Percentiles rank a stretch among this genome's conserved stretches.
Evolutionary conservation across 1,140 invertebrate species (phyloP).

Genomic region (Latrodectus geometricus): DNA sequence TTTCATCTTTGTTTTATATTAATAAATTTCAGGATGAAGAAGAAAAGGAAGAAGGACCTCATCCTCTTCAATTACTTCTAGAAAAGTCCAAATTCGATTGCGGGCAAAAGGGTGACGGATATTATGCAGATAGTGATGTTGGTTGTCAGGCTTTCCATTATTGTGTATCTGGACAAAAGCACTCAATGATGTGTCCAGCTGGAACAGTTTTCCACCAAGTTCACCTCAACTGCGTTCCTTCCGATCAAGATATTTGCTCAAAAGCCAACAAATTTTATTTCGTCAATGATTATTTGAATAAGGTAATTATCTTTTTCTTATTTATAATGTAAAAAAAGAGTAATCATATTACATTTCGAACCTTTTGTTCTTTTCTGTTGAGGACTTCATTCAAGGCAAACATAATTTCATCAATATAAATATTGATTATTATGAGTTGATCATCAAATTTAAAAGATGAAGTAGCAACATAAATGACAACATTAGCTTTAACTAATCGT

Average conservation of each 20-base stretch:
- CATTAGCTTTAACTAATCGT: too few species aligned
- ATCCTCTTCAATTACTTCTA: constrained; percentile 81
- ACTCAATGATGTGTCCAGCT: constrained; percentile 90
- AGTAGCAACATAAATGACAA: too few species aligned
- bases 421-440: too few species aligned
- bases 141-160: constrained; percentile 94
- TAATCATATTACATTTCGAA: background rate
- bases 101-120: constrained; percentile 83
- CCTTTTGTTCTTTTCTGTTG: too few species aligned
- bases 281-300: constrained; percentile 92
- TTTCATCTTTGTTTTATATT: background rate
- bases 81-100: constrained; percentile 88
- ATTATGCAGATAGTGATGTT: constrained; percentile 90
- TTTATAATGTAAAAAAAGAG: background rate
- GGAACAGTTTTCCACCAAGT: constrained; percentile 92
- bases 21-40: constrained; percentile 71
- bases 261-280: constrained; percentile 90
- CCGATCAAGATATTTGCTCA: constrained; percentile 87
- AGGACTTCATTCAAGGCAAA: too few species aligned
- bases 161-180: constrained; percentile 86
- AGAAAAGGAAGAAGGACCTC: constrained; percentile 85
- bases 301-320: constrained; percentile 73
- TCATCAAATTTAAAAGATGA: too few species aligned
- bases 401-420: too few species aligned
- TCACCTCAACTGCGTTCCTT: constrained; percentile 92